Conservation (phyloP, 2,888 invertebrate species). For the Hypselothyrea guttata region DNA sequence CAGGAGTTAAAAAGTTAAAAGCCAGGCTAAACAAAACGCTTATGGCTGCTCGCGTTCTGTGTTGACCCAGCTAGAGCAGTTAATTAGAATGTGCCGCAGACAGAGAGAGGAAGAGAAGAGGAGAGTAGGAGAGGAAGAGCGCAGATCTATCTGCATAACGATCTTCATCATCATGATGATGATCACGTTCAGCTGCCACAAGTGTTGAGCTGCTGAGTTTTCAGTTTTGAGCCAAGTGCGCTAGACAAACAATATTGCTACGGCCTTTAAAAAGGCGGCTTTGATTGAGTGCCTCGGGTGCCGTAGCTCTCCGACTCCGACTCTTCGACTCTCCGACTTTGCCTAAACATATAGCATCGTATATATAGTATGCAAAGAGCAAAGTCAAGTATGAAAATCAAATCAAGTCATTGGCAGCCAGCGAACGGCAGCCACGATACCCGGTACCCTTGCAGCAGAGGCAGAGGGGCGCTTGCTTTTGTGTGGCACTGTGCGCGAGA, state of each 20-base stretch:
- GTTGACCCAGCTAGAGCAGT: conserved; percentile 76
- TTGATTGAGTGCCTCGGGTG: conserved; percentile 63
- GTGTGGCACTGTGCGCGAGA: conserved; percentile 42
- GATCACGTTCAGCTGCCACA: conserved; percentile 7
- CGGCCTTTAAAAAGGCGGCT: conserved; percentile 55
- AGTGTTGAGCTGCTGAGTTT: conserved; percentile 6
- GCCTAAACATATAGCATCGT: conserved; percentile 32
- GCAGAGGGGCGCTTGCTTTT: not conserved
- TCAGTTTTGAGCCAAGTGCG: conserved; percentile 47
- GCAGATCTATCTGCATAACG: not conserved
- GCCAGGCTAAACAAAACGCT: conserved; percentile 68
- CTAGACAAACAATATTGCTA: conserved; percentile 65
- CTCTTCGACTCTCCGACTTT: conserved; percentile 4
- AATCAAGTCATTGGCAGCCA: conserved; percentile 71
- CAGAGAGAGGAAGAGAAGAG: not conserved
- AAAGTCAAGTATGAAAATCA: conserved; percentile 69
- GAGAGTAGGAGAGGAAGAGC: too few relatives aligned
- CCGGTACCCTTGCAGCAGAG: conserved; percentile 1
- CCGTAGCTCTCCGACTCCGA: not conserved
- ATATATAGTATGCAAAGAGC: conserved; percentile 3
- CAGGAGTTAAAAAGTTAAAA: conserved; percentile 69
- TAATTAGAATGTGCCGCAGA: conserved; percentile 71
- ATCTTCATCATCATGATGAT: conserved; percentile 4
- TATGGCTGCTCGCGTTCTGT: conserved; percentile 67
- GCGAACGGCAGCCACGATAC: conserved; percentile 28